phyloP scores from a whole-genome alignment of 2,113 vertebrate genomes.

The Etheostoma spectabile region DNA sequence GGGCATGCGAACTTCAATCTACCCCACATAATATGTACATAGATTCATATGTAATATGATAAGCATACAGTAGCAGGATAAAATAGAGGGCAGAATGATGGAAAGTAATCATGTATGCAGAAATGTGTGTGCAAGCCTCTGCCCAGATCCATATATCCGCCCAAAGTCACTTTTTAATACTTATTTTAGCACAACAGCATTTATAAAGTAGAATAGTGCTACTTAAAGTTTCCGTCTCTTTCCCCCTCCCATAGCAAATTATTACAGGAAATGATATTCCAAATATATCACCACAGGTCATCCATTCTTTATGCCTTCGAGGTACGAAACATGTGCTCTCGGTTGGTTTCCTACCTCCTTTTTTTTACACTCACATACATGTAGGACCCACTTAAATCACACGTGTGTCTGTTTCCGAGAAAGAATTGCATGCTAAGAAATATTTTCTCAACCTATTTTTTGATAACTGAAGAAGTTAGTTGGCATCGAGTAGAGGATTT shows the following conservation, averaged over 20 bases:
- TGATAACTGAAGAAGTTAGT: background rate
- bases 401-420: background rate
- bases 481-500: background rate
- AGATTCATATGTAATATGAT: background rate
- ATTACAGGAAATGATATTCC: constrained; percentile 78
- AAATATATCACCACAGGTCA: constrained; percentile 76
- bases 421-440: background rate
- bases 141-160: background rate
- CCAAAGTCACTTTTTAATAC: constrained; percentile 7
- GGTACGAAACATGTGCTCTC: constrained; percentile 53
- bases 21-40: constrained; percentile 14
- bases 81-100: background rate
- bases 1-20: constrained; percentile 28
- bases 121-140: constrained; percentile 16
- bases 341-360: constrained; percentile 51
- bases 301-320: constrained; percentile 73
- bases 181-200: constrained; percentile 55
- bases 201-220: constrained; percentile 34
- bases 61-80: background rate
- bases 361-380: constrained; percentile 49
- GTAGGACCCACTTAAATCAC: constrained; percentile 15
- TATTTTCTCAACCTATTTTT: background rate
- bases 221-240: constrained; percentile 21
- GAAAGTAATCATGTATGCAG: constrained; percentile 15
- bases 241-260: constrained; percentile 53